Conservation (phyloP, 2,888 invertebrate genomes). For the Nebria brevicollis region DNA sequence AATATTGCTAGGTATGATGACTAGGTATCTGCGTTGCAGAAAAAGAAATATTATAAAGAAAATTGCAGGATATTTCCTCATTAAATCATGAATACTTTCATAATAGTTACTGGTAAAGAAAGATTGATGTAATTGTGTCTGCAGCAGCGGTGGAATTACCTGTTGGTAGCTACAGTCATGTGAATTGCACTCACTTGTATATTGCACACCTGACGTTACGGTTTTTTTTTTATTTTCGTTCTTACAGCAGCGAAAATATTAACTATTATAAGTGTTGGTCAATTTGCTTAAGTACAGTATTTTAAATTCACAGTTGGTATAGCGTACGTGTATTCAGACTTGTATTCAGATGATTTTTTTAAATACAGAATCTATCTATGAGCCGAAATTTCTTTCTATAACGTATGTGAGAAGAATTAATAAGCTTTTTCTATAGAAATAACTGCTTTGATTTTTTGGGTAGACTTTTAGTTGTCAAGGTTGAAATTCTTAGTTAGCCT, state of each 20-base stretch:
- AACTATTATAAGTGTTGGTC: background rate
- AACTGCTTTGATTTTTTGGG: background rate
- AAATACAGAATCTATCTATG: background rate
- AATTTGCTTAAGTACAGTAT: background rate
- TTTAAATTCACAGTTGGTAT: conserved; percentile 14
- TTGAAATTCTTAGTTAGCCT: background rate
- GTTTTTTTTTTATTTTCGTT: background rate
- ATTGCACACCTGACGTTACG: background rate
- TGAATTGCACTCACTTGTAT: background rate
- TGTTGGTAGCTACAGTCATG: background rate
- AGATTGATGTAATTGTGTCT: conserved; percentile 1
- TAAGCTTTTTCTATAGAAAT: no score
- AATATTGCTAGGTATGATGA: background rate
- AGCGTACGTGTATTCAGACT: background rate
- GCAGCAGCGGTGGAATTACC: background rate
- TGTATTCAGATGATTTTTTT: conserved; percentile 4
- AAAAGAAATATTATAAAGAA: background rate
- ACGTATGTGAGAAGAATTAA: no score
- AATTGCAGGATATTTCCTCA: conserved; percentile 1
- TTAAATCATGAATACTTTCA: conserved; percentile 1
- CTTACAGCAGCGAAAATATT: background rate
- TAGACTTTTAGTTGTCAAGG: background rate
- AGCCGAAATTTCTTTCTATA: background rate
- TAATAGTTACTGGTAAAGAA: background rate
- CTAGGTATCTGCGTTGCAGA: background rate